Conservation (phyloP, 1,140 invertebrate genomes). For the Goniozus legneri region DNA sequence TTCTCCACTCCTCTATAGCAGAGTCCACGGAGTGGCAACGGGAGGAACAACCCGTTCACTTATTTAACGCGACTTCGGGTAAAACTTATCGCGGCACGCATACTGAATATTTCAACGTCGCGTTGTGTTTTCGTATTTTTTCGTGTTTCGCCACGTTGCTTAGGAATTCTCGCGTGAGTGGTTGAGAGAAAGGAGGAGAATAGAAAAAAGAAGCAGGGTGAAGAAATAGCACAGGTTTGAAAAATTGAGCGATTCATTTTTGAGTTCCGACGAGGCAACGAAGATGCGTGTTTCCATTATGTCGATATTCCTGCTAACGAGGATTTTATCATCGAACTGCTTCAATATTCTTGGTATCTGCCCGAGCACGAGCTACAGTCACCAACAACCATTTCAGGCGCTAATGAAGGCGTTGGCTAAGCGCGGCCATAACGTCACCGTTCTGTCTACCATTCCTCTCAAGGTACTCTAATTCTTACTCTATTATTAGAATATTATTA, state of each 20-base stretch:
- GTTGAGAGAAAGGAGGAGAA: no score
- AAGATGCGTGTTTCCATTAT: not conserved
- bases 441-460: slow-evolving; percentile 56
- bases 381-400: slow-evolving; percentile 59
- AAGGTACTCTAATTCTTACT: no score
- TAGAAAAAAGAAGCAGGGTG: no score
- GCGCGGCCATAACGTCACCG: slow-evolving; percentile 59
- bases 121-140: not conserved
- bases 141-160: not conserved
- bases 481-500: no score
- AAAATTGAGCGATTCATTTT: slow-evolving; percentile 22
- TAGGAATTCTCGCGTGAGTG: slow-evolving; percentile 14
- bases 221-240: no score
- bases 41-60: slow-evolving; percentile 18
- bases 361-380: slow-evolving; percentile 57
- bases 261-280: not conserved
- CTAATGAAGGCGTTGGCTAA: slow-evolving; percentile 58
- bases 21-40: no score
- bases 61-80: slow-evolving; percentile 19
- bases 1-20: no score
- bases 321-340: slow-evolving; percentile 1
- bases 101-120: slow-evolving; percentile 21
- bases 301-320: not conserved
- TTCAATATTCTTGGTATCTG: slow-evolving; percentile 51
- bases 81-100: slow-evolving; percentile 23